phyloP scores from a whole-genome alignment of 1,140 invertebrate species.

The Nasonia longicornis region DNA sequence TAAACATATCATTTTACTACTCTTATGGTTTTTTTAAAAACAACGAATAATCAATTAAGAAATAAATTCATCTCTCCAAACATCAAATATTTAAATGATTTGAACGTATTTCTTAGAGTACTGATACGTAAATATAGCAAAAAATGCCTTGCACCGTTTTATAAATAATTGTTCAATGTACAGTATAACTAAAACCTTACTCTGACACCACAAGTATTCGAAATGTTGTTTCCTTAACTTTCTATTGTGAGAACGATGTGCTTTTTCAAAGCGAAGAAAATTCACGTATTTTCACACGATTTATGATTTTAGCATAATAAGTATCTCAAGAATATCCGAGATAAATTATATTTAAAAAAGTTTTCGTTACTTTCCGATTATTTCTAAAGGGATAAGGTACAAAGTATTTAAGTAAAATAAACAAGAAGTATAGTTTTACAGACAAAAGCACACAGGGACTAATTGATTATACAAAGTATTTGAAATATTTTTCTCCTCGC shows the following conservation, averaged over 20 bases:
- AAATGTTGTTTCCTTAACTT: background rate
- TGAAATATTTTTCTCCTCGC: background rate
- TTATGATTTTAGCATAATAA: background rate
- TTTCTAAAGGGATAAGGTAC: background rate
- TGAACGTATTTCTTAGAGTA: background rate
- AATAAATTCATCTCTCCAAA: background rate
- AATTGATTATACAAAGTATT: slow-evolving; percentile 10
- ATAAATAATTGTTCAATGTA: background rate
- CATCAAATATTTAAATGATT: background rate
- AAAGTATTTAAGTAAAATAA: slow-evolving; percentile 16
- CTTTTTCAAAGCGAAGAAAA: background rate
- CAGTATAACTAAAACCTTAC: background rate
- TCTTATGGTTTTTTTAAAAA: background rate
- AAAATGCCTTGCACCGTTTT: background rate
- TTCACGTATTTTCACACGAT: background rate
- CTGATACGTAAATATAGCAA: background rate
- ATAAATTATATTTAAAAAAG: background rate
- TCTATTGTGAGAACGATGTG: background rate
- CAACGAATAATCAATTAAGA: background rate
- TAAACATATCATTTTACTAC: slow-evolving; percentile 3
- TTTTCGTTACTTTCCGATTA: background rate
- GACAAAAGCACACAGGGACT: background rate
- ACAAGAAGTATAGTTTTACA: background rate
- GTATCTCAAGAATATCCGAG: background rate
- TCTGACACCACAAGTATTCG: background rate